Base-by-base conservation (phyloP, 1,140 invertebrate genomes). In the Meloidogyne chitwoodi region DNA sequence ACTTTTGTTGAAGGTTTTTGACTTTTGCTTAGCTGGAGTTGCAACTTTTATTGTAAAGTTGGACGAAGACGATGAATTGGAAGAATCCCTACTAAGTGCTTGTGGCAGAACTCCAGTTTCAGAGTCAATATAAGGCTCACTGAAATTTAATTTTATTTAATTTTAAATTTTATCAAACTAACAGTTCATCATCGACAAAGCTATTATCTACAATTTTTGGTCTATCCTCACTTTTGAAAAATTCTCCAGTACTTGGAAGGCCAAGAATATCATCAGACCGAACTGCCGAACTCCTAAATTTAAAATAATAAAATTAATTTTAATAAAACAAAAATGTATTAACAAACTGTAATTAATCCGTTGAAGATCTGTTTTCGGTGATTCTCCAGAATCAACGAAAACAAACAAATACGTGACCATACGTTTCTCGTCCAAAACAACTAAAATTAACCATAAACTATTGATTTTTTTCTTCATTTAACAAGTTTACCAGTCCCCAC, bases 361-460 rank as follows among this genome's bases (percentile, higher is more conserved):
- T 48, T 16, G 44, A 19, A 48, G 14, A 5, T 19, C 44, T 48
- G 44, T 19, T 48, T 48, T 48, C 44, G 44, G 19, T 48, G 44
- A 48, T 66, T 81, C 19, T 3, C 4, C 44, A 16, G 4, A 16
- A 16, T 19, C 44, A 16, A 48, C 16, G 44, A 48, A 3, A 14
- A 48, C 19, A 48, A 16, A 38, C 4, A 38, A 76, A 81, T 41
- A 83, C 79, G 27, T 81, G 79, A 19, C 77, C 77, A 73, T 80
- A 80, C 19, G 77, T 75, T 12, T 80, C 77, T 19, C 78, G 66
- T 8, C 78, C 78, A 26, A 79, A 44, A 61, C 61, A 66, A 10
- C 63, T 74, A 68, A 56, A n/a, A 16, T 4, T 27, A 14, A 0
- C 0, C 2, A 22, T 16, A 6, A n/a, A n/a, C n/a, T n/a, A n/a